Conservation (phyloP, 2,797 vertebrate genomes). For the Microhierax caerulescens region DNA sequence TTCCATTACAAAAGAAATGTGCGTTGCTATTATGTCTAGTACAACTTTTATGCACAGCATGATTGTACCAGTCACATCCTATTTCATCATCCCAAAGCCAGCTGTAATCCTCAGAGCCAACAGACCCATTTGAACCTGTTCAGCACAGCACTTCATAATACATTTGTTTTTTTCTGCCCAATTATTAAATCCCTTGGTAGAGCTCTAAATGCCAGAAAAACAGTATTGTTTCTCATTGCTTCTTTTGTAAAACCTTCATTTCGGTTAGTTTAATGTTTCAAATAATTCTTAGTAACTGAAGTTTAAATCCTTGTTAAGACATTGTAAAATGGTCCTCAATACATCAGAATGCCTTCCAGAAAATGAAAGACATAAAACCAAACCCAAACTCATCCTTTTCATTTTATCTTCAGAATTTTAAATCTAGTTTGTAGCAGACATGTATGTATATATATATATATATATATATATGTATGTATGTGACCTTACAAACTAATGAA, state of each 20-base stretch:
- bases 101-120: not conserved
- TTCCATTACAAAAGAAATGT: constrained; percentile 30
- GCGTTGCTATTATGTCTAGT: not conserved
- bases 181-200: constrained; percentile 7
- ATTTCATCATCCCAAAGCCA: constrained; percentile 10
- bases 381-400: not conserved
- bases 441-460: not conserved
- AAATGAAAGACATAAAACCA: not conserved
- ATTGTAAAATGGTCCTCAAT: not conserved
- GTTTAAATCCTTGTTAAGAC: not conserved
- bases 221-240: not conserved
- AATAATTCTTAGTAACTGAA: not conserved
- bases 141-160: not conserved
- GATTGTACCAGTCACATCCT: constrained; percentile 18
- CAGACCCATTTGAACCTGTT: not conserved
- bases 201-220: not conserved
- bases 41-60: constrained; percentile 2
- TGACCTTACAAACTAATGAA: not conserved
- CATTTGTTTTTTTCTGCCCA: not conserved
- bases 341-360: not conserved
- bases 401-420: not conserved
- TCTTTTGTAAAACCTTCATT: not conserved
- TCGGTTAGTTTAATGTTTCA: not conserved
- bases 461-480: not conserved
- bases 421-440: not conserved